Base-by-base conservation (phyloP, 2,888 invertebrate species). In the Rhamphomyia laevipes region DNA sequence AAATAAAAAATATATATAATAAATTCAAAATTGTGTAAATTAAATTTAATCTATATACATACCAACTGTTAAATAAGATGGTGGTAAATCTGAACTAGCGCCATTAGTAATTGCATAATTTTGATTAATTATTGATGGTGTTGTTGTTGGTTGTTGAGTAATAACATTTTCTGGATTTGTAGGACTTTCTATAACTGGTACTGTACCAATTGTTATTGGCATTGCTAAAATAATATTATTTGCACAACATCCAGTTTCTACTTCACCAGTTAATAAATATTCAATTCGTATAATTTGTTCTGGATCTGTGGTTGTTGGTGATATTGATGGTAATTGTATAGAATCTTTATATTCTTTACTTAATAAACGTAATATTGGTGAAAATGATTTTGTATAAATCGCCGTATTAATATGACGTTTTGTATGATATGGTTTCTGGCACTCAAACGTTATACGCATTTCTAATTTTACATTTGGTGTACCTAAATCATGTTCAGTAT, bases 281-380 rank as follows among this genome's bases (percentile, higher is more conserved):
- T 65, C 65, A 13, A 65, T 49, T 30, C 64, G 65, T 15, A 65
- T 64, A 44, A 64, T 65, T 43, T 63, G 64, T 46, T 61, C 63
- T 44, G 59, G 57, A 51, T 65, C 64, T 5, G 64, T 56, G 2
- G 84, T 83, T 4, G 86, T 83, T 0, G 86, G 84, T 4, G 85
- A 84, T 58, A 84, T 66, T 1, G 82, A 74, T 1, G 84, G 83
- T 40, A 84, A 68, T 48, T 76, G 74, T 50, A 83, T 65, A 15
- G 65, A 70, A 52, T 80, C 68, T 51, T 73, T 74, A 71, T 79
- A 78, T 56, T 76, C 74, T 55, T 77, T 75, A 31, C 76, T 75
- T 50, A 72, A 66, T 47, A 76, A 71, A 10, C 74, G 73, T 6
- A 74, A 71, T 11, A 78, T 74, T 13, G 79, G 76, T 10, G 82